Evolutionary conservation across 2,797 vertebrate species (phyloP), one percentile per base, ranked within the genome.

Genomic region (Anas capensis): DNA sequence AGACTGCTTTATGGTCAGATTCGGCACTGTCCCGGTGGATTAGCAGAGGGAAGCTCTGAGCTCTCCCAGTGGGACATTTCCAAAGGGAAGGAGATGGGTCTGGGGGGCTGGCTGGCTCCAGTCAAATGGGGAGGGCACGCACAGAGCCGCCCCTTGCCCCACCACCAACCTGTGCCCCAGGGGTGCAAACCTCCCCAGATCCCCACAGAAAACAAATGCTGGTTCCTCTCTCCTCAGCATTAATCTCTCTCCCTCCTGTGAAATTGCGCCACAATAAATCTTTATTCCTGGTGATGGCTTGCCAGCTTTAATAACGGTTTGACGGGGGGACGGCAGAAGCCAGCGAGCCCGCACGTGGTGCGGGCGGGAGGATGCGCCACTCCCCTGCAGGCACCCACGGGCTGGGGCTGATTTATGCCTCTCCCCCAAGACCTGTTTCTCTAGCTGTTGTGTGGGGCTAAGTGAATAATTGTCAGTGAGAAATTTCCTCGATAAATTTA

Each of bases 221-320:
- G 92, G 90, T 86, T 82, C 73, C 84, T 54, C 57, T 87, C 91
- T 95, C 57, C 64, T 56, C 49, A 0, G 62, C 81, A 92, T 94
- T 96, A 92, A 95, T 95, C 93, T 93, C 81, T 72, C 92, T 93
- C 91, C 86, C 93, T 86, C 93, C 91, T 90, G 90, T 88, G 91
- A 96, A 96, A 96, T 92, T 73, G 71, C 1, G 6, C 90, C 87
- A 88, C 9, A 9, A 92, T 80, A 94, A 93, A 97, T 95, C 95
- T 97, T 96, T 94, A 95, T 95, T 96, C 94, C 84, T 95, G 75
- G 16, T 92, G 95, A 93, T 95, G 91, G 80, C 72, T 86, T 94
- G 95, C 95, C 94, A 92, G 75, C 71, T 91, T 90, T 91, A 95
- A 96, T 89, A 88, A 94, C 16, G 9, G 60, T 51, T 90, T 88